These are phyloP conservation scores for Bedellia somnulentella DNA, from an alignment of 2,888 invertebrate species.

Conservation along the genomic window DNA sequence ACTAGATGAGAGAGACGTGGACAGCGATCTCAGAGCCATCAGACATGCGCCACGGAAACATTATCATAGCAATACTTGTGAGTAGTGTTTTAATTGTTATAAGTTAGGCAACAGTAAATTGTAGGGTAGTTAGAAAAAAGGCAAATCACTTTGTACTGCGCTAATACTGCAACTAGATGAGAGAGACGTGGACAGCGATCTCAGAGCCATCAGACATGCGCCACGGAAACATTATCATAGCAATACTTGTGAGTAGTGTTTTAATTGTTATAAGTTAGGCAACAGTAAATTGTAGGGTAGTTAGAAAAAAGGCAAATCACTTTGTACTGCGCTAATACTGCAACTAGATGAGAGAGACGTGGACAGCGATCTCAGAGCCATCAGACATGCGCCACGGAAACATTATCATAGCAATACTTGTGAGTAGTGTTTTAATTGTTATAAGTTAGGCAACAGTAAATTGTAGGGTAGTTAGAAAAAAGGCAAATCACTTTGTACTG, in stretches of 20 bases:
- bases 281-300: no score
- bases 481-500: no score
- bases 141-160: slow-evolving; percentile 82
- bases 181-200: slow-evolving; percentile 83
- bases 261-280: no score
- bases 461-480: no score
- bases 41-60: slow-evolving; percentile 41
- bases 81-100: slow-evolving; percentile 17
- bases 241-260: slow-evolving; percentile 26
- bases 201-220: no score
- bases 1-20: slow-evolving; percentile 87
- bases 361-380: slow-evolving; percentile 79
- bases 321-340: slow-evolving; percentile 84
- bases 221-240: slow-evolving; percentile 40
- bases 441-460: no score
- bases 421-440: slow-evolving; percentile 19
- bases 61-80: slow-evolving; percentile 31
- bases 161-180: slow-evolving; percentile 88
- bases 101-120: no score
- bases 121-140: no score
- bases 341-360: slow-evolving; percentile 87
- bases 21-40: slow-evolving; percentile 80
- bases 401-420: slow-evolving; percentile 34
- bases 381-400: slow-evolving; percentile 37
- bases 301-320: slow-evolving; percentile 85